Evolutionary conservation across 2,797 vertebrate species (phyloP).

Genomic region (Fundulus diaphanus): DNA sequence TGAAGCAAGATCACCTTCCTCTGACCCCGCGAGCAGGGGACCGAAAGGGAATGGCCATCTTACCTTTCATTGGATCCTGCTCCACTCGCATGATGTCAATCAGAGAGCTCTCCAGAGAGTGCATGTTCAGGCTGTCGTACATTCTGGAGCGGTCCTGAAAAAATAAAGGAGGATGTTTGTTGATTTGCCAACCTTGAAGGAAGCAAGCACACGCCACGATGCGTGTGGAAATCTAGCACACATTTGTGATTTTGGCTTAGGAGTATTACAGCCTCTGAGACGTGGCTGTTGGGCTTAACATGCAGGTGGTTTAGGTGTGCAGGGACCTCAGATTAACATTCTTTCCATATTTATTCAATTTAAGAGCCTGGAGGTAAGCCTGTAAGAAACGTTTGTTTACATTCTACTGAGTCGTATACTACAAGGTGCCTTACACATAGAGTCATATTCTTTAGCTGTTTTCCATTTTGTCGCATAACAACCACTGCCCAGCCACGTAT

Average conservation of each 20-base stretch:
- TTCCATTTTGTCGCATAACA: background rate
- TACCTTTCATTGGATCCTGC: slow-evolving; percentile 98
- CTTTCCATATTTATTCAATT: slow-evolving; percentile 71
- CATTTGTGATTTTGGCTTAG: slow-evolving; percentile 39
- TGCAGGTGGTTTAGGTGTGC: slow-evolving; percentile 44
- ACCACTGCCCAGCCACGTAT: background rate
- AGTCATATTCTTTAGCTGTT: background rate
- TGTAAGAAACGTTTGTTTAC: slow-evolving; percentile 1
- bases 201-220: slow-evolving; percentile 18
- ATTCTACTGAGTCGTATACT: background rate
- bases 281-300: slow-evolving; percentile 45
- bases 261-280: slow-evolving; percentile 41
- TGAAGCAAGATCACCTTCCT: slow-evolving; percentile 35
- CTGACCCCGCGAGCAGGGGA: slow-evolving; percentile 4
- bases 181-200: background rate
- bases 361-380: slow-evolving; percentile 43
- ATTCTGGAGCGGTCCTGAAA: slow-evolving; percentile 95
- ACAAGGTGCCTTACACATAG: background rate
- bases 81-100: slow-evolving; percentile 99
- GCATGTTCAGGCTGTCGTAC: slow-evolving; percentile 99
- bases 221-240: slow-evolving; percentile 23
- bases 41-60: slow-evolving; percentile 58
- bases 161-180: slow-evolving; percentile 32
- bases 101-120: slow-evolving; percentile 98
- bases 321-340: slow-evolving; percentile 73